Conservation (phyloP, 2,888 invertebrate species). For the Tetrapedia diversipes region DNA sequence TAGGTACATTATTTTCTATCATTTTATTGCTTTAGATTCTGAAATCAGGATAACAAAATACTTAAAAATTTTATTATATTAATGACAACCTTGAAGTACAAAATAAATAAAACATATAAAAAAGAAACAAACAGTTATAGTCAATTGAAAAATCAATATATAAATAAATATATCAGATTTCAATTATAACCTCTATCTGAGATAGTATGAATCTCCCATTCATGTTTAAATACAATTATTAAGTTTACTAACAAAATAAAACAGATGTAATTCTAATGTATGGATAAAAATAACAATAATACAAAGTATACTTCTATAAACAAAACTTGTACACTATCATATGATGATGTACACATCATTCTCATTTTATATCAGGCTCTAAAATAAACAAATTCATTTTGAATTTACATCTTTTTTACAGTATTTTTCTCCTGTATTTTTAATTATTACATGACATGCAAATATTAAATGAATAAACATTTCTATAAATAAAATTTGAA, state of each 20-base stretch:
- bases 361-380: background rate
- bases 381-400: background rate
- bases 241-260: background rate
- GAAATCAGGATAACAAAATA: slow-evolving; percentile 7
- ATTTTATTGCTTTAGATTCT: slow-evolving; percentile 31
- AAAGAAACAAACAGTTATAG: no score
- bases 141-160: no score
- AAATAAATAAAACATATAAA: background rate
- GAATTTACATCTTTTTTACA: background rate
- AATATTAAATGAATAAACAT: slow-evolving; percentile 7
- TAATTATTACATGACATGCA: background rate
- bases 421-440: background rate
- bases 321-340: background rate
- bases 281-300: background rate
- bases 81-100: no score
- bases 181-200: background rate
- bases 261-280: background rate
- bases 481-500: background rate
- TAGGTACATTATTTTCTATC: slow-evolving; percentile 56
- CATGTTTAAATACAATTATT: background rate
- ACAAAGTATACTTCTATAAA: slow-evolving; percentile 1
- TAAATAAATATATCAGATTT: slow-evolving; percentile 11
- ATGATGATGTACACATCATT: background rate
- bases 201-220: background rate
- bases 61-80: no score